Evolutionary conservation across 92 coral and sea anemone species (phyloP), one percentile per base, ranked within the genome.

Genomic region (Zoanthus sociatus): DNA sequence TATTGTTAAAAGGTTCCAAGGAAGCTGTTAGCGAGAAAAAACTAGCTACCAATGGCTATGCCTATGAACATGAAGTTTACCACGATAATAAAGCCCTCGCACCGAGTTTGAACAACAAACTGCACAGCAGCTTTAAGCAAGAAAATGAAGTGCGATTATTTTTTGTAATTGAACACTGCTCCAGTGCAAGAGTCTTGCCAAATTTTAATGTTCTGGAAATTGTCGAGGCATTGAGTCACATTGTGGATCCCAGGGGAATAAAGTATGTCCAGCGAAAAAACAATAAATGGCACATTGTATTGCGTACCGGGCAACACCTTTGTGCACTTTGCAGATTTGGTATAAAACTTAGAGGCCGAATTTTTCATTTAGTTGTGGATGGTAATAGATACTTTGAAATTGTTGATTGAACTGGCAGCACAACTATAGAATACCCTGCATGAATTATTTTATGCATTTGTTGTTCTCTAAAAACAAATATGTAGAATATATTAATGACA

Each of bases 61-160:
- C 15, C 32, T 12, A 14, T 58, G 79, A 14, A 37, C 4, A 37
- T 47, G 77, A 75, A 76, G 82, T 90, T 26, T 26, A 26, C 26
- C 26, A 26, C 26, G 26, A 26, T 26, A 26, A 26, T 26, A 26
- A 26, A 26, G 26, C 26, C 26, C 26, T 26, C 26, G 26, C 26
- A 26, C 26, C 26, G 26, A 26, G 26, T 26, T 26, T 26, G 26
- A 26, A 26, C 26, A 26, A 26, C 26, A 26, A 26, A 26, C 26
- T 26, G 26, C 26, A 26, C 26, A 26, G 26, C 26, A 26, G 26
- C 26, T 26, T 26, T 45, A 91, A 94, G 68, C 87, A 79, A 50
- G 98, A 92, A 72, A 95, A 96, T 53, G 98, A 95, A 0, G 95
- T 93, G n/a, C 92, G 99, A 55, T 84, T 96, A 16, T 95, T 95